Evolutionary conservation across 2,113 vertebrate species (phyloP).

Genomic region (Theristicus caerulescens): DNA sequence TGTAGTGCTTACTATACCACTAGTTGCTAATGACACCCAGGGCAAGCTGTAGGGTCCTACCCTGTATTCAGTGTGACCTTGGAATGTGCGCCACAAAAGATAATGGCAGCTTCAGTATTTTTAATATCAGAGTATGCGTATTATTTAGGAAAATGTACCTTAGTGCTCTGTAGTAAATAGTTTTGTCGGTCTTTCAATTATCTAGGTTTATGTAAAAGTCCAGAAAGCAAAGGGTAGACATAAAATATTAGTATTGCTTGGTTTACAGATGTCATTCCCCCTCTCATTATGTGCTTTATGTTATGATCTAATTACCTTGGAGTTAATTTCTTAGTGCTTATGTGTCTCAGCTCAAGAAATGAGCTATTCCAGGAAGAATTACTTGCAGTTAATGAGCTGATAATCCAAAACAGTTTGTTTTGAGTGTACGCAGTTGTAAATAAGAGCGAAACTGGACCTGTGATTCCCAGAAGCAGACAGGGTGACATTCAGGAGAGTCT

Average conservation of each 20-base stretch:
- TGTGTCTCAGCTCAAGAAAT: background rate
- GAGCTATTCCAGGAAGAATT: background rate
- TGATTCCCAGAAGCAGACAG: background rate
- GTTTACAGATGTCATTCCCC: background rate
- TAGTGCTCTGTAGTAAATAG: background rate
- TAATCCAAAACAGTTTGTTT: background rate
- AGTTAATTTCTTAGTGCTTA: background rate
- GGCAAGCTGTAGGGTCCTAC: background rate
- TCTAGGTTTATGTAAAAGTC: background rate
- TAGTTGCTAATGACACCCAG: background rate
- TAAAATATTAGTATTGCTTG: background rate
- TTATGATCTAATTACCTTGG: background rate
- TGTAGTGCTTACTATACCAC: background rate
- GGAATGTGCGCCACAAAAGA: background rate
- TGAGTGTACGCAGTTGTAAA: background rate
- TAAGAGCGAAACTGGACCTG: fast-evolving
- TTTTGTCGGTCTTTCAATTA: background rate
- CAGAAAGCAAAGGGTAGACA: background rate
- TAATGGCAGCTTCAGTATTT: background rate
- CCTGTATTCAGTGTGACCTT: background rate
- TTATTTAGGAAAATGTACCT: background rate
- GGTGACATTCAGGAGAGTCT: background rate
- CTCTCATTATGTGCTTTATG: background rate
- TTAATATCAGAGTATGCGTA: background rate
- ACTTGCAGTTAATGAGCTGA: background rate